A percentile compares a stretch with the other conserved stretches of the same genome.
phyloP scores from a whole-genome alignment of 2,888 invertebrate species.

The Ophonus ardosiacus region DNA sequence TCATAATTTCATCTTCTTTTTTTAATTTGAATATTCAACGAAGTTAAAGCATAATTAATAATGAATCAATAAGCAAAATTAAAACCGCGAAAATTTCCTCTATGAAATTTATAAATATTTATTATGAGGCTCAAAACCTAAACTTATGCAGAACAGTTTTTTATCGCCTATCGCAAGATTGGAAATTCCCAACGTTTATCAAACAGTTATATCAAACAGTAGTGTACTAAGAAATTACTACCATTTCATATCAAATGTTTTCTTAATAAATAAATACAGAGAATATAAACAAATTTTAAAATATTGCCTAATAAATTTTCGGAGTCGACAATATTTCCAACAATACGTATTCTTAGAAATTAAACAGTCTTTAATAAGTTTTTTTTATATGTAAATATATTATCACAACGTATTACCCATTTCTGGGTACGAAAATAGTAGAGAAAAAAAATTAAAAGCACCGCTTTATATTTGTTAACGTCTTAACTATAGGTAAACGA shows the following conservation, averaged over 20 bases:
- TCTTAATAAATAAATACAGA: background rate
- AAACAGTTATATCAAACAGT: conserved; percentile 14
- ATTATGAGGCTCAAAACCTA: background rate
- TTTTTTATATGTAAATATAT: too few species aligned
- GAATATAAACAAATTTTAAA: too few species aligned
- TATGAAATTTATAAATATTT: background rate
- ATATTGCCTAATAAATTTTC: too few species aligned
- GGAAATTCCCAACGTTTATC: conserved; percentile 35
- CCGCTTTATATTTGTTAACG: too few species aligned
- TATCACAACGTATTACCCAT: too few species aligned
- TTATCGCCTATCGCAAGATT: conserved; percentile 1
- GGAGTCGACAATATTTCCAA: too few species aligned
- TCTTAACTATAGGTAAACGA: too few species aligned
- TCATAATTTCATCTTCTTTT: background rate
- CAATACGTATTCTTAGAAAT: too few species aligned
- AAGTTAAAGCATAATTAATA: background rate
- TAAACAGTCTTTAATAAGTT: too few species aligned
- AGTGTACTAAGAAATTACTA: background rate
- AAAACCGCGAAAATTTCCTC: background rate
- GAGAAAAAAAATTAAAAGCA: too few species aligned
- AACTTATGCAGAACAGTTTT: conserved; percentile 2
- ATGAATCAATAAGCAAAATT: background rate
- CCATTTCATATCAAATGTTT: background rate
- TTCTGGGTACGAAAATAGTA: too few species aligned
- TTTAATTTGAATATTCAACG: background rate